A percentile compares a stretch with the other conserved stretches of the same genome.
Conservation (phyloP, 2,797 vertebrate species). For the Pachyuromys duprasi region DNA sequence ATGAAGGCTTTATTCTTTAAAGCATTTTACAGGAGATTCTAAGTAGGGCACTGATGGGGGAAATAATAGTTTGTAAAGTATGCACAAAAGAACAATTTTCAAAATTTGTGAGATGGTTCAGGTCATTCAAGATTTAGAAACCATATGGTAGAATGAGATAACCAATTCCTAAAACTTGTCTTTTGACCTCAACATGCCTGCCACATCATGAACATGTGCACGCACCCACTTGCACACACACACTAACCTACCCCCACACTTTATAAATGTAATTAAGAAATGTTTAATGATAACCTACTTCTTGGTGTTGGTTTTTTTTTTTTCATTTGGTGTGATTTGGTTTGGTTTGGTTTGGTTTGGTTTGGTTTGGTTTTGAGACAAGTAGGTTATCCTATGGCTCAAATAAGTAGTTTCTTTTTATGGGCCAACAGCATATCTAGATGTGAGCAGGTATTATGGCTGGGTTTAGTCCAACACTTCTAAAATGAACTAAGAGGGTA, state of each 20-base stretch:
- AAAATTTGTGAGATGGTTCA: neutral
- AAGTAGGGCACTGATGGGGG: neutral
- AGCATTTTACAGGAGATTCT: neutral
- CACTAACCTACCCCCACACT: neutral
- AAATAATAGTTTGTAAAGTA: neutral
- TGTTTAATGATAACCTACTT: neutral
- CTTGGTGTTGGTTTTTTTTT: neutral
- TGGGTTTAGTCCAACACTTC: neutral
- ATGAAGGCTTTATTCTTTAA: constrained; percentile 47
- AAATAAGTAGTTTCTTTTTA: neutral
- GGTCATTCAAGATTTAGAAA: neutral
- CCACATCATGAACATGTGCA: neutral
- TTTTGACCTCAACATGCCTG: neutral
- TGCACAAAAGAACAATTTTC: neutral
- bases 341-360: neutral
- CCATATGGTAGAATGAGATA: neutral
- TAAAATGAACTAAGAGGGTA: constrained; percentile 2
- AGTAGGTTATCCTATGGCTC: neutral
- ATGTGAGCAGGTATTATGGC: neutral
- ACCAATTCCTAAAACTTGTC: neutral
- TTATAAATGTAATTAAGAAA: neutral
- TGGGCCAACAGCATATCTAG: neutral
- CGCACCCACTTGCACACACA: too few relatives aligned
- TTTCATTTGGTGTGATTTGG: neutral
- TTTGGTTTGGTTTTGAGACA: neutral